These are phyloP conservation scores for Macrotus californicus DNA, from an alignment of 2,113 vertebrate genomes.

Conservation along the genomic window DNA sequence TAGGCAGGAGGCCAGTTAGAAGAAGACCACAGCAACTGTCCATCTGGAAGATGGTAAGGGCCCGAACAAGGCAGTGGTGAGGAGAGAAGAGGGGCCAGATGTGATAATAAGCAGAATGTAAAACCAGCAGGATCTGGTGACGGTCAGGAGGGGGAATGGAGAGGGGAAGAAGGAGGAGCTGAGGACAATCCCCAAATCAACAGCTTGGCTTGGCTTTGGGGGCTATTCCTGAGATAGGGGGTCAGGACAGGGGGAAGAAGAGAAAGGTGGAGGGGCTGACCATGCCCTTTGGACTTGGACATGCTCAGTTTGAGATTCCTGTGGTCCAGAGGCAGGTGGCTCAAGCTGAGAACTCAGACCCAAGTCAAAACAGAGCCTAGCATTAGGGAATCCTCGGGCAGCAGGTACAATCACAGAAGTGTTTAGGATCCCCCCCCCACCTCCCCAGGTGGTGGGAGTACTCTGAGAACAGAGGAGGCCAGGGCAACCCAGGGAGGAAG, in stretches of 20 bases:
- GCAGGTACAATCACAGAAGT: neutral
- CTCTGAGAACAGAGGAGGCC: neutral
- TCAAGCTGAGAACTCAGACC: neutral
- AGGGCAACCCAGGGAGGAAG: neutral
- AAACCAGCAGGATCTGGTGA: neutral
- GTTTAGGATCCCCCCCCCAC: too few relatives aligned
- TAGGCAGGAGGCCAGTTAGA: constrained; percentile 70
- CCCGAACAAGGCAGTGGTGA: neutral
- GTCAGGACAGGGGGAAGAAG: neutral
- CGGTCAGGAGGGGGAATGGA: neutral
- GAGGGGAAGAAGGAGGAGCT: neutral
- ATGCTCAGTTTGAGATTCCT: neutral
- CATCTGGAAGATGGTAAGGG: constrained; percentile 45
- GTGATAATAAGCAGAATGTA: neutral
- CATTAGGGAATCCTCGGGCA: neutral
- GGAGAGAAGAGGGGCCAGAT: neutral
- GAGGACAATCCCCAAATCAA: neutral
- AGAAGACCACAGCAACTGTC: constrained; percentile 34
- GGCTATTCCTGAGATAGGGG: neutral
- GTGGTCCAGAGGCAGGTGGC: neutral
- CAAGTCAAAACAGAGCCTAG: neutral
- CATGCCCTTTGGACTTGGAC: neutral
- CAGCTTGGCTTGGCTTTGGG: neutral
- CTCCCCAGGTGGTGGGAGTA: neutral
- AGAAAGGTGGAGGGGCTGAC: neutral